phyloP scores from a whole-genome alignment of 1,140 invertebrate species.

The Drosophila ironensis region DNA sequence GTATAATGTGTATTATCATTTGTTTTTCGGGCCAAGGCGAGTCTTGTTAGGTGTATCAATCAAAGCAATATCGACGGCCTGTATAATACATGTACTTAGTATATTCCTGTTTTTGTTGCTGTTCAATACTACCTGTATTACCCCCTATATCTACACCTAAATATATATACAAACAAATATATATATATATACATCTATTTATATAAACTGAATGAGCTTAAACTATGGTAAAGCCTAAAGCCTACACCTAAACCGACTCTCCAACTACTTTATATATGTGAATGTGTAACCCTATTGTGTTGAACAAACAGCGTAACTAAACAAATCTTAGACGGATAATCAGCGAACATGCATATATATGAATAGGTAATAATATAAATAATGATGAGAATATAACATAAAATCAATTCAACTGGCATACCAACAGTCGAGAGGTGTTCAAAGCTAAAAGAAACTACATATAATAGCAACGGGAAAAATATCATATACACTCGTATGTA shows the following conservation, averaged over 20 bases:
- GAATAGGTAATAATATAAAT: slow-evolving; percentile 7
- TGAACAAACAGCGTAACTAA: slow-evolving; percentile 64
- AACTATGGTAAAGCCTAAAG: slow-evolving; percentile 55
- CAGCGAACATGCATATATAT: slow-evolving; percentile 43
- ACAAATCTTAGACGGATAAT: slow-evolving; percentile 69
- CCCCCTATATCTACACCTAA: slow-evolving; percentile 23
- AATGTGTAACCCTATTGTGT: slow-evolving; percentile 62
- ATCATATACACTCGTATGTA: slow-evolving; percentile 53
- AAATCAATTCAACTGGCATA: slow-evolving; percentile 74
- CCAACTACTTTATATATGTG: slow-evolving; percentile 58
- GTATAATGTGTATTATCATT: slow-evolving; percentile 13
- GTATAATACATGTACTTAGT: slow-evolving; percentile 65
- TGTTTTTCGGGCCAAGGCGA: slow-evolving; percentile 25
- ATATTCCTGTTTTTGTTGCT: slow-evolving; percentile 54
- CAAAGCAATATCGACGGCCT: slow-evolving; percentile 68
- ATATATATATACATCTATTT: slow-evolving; percentile 31
- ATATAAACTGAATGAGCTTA: slow-evolving; percentile 76
- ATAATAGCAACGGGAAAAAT: slow-evolving; percentile 51
- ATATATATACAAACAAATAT: neutral
- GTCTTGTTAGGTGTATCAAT: slow-evolving; percentile 33
- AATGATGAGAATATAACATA: slow-evolving; percentile 48
- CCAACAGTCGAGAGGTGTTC: slow-evolving; percentile 78
- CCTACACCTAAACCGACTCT: slow-evolving; percentile 37
- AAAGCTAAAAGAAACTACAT: slow-evolving; percentile 56
- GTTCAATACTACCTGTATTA: slow-evolving; percentile 37